These are phyloP conservation scores for Xestia rhomboidea DNA, from an alignment of 2,888 invertebrate species.

Conservation along the genomic window DNA sequence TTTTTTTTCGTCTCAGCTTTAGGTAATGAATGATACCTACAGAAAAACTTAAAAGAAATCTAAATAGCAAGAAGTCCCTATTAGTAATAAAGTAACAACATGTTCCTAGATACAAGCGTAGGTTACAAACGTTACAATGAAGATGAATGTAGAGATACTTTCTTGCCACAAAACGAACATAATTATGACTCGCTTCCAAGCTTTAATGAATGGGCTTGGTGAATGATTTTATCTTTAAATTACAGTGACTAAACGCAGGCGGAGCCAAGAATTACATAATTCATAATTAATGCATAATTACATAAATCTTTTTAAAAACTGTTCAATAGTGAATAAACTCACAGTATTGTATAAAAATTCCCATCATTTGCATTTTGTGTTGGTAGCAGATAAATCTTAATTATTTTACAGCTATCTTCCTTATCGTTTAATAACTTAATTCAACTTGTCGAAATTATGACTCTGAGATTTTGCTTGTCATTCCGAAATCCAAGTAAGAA, in stretches of 20 bases:
- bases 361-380: slow-evolving; percentile 61
- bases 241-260: slow-evolving; percentile 64
- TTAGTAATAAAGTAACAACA: neutral
- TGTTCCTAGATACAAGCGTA: neutral
- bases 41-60: neutral
- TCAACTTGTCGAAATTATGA: slow-evolving; percentile 35
- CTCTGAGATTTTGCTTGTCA: slow-evolving; percentile 9
- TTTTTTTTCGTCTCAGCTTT: neutral
- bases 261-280: slow-evolving; percentile 62
- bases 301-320: slow-evolving; percentile 56
- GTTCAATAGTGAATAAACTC: slow-evolving; percentile 58
- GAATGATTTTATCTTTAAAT: slow-evolving; percentile 55
- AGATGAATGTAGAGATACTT: slow-evolving; percentile 39
- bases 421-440: slow-evolving; percentile 64
- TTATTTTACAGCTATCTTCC: slow-evolving; percentile 62
- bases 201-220: slow-evolving; percentile 46
- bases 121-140: slow-evolving; percentile 18
- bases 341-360: slow-evolving; percentile 65
- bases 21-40: neutral
- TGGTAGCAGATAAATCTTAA: slow-evolving; percentile 60
- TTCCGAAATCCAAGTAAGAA: slow-evolving; percentile 23
- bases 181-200: slow-evolving; percentile 42
- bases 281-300: slow-evolving; percentile 57
- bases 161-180: slow-evolving; percentile 30
- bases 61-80: neutral